phyloP scores from a whole-genome alignment of 2,888 invertebrate genomes.

The Drosophila rubida region DNA sequence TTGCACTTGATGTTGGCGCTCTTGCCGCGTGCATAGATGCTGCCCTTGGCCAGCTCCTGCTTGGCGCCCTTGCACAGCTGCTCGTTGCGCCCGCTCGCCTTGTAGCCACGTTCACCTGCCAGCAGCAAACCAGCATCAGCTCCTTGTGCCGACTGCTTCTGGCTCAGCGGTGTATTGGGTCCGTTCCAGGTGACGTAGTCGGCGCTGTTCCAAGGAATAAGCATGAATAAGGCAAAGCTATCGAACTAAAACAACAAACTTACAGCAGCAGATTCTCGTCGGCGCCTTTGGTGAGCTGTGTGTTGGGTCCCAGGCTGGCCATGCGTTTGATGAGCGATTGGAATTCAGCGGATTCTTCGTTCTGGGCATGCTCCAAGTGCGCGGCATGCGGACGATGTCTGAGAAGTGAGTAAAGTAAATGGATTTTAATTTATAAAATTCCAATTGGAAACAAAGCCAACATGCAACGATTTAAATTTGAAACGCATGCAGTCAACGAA shows the following conservation, averaged over 20 bases:
- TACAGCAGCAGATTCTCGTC: constrained; percentile 92
- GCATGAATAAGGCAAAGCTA: too few species aligned
- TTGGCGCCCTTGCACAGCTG: constrained; percentile 90
- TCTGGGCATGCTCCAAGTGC: constrained; percentile 57
- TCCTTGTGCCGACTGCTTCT: constrained; percentile 86
- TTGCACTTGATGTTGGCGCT: constrained; percentile 83
- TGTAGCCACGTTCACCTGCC: constrained; percentile 83
- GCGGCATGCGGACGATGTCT: constrained; percentile 75
- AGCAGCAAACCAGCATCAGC: constrained; percentile 86
- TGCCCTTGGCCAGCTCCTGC: constrained; percentile 90
- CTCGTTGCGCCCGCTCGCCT: constrained; percentile 89
- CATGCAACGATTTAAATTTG: background rate
- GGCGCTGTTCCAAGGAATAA: constrained; percentile 85
- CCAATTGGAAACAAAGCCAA: background rate
- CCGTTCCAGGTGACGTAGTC: constrained; percentile 95
- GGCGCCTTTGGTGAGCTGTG: constrained; percentile 90
- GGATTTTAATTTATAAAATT: background rate
- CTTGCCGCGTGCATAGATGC: constrained; percentile 87
- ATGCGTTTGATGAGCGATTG: constrained; percentile 82
- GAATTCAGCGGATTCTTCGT: constrained; percentile 81
- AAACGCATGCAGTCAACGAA: background rate
- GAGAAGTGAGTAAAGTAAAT: constrained; percentile 1
- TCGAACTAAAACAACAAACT: constrained; percentile 75
- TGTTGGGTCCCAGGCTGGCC: constrained; percentile 89
- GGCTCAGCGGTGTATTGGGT: constrained; percentile 88